Evolutionary conservation across 2,888 invertebrate genomes (phyloP).

Genomic region (Caenorhabditis doughertyi): DNA sequence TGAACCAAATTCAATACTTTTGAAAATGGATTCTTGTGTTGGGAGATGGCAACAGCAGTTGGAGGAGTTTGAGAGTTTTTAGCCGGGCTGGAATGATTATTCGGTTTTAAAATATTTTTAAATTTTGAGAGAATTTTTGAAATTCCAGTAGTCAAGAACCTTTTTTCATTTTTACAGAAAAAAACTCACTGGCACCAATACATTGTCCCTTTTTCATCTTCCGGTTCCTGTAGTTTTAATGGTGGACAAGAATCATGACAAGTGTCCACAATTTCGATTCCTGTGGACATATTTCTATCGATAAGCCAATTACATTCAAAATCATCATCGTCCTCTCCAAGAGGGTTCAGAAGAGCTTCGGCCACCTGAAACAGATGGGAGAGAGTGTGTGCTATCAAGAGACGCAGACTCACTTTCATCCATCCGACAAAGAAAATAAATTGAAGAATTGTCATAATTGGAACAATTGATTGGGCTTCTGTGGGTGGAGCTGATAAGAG

Average conservation of each 20-base stretch:
- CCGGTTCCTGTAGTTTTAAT: conserved; percentile 48
- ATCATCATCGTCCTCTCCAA: conserved; percentile 73
- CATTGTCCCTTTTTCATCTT: conserved; percentile 31
- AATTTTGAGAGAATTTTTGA: too few species aligned
- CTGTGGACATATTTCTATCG: conserved; percentile 67
- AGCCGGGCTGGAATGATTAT: conserved; percentile 10
- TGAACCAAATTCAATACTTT: conserved; percentile 44
- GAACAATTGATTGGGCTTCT: conserved; percentile 59
- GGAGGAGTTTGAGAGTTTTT: conserved; percentile 26
- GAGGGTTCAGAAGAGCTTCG: conserved; percentile 76
- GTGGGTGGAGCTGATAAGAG: conserved; percentile 26
- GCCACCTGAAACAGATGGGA: conserved; percentile 69
- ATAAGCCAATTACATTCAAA: conserved; percentile 70
- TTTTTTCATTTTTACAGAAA: background rate
- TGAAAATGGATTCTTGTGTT: conserved; percentile 26
- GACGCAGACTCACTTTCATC: conserved; percentile 64
- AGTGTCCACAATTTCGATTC: conserved; percentile 56
- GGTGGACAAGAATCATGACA: conserved; percentile 37
- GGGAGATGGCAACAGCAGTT: conserved; percentile 24
- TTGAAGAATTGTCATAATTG: conserved; percentile 76
- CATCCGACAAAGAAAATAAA: conserved; percentile 73
- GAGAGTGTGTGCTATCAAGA: conserved; percentile 42
- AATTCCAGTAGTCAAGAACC: background rate
- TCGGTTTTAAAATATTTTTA: too few species aligned
- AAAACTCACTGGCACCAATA: conserved; percentile 40